Base-by-base conservation (phyloP, 1,140 invertebrate genomes). In the Leptonema lineaticorne region DNA sequence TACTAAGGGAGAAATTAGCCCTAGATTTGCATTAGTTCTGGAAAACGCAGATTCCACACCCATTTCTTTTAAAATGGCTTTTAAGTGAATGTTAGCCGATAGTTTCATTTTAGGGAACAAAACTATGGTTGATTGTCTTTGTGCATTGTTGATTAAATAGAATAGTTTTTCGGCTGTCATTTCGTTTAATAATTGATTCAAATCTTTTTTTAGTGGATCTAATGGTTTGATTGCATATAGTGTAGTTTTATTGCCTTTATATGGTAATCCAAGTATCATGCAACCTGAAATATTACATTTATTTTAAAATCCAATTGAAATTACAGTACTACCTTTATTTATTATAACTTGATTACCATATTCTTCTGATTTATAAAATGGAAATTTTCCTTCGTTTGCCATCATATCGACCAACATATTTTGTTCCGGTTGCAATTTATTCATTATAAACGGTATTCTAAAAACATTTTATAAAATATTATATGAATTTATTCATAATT, bases 181-280 rank as follows among this genome's bases (percentile, higher is more conserved):
- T 1, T 73, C 73, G 0, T 75, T 73, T 67, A 87, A 80, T 16
- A 90, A 75, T 5, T 75, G 66, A n/a, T 76, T 76, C 5, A 88
- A 72, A 2, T 79, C 81, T 16, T 75, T 68, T 0, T 76, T 75
- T 5, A 79, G 78, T 26, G 79, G 75, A 1, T 81, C 79, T 5
- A 75, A 79, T 1, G 90, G 90, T 26, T 90, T 78, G 0, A 92
- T 73, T 0, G 90, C 77, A 57, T 90, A 88, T 85, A 92, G 87
- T 2, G 83, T 81, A 0, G 82, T 80, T 72, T 83, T 77, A 9
- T 79, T 77, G 2, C 85, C 86, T 77, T 87, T 86, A 73, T 92
- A 92, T 0, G 90, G 89, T 1, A 92, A 75, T 22, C 84, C 86
- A 22, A 91, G 71, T 24, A 90, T 85, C 73, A 87, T 82, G 64